These are phyloP conservation scores for Chironomus striatipennis DNA, from an alignment of 1,140 invertebrate genomes.

Conservation along the genomic window DNA sequence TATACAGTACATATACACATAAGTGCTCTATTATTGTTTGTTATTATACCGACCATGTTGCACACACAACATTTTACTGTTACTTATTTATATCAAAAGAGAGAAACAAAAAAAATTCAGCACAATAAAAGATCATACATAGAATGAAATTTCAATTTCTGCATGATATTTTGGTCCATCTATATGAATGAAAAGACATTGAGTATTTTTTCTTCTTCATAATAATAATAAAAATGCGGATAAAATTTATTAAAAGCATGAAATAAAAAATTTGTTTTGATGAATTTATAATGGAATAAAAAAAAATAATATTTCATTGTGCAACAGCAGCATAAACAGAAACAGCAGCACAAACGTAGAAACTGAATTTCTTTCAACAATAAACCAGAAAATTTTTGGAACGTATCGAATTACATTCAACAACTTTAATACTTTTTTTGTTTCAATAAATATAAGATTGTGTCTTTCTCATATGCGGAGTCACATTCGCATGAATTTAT, in stretches of 20 bases:
- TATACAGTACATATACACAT: slow-evolving; percentile 4
- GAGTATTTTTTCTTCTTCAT: too few species aligned
- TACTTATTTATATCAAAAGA: not conserved
- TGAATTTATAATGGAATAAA: too few species aligned
- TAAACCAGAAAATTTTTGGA: slow-evolving; percentile 8
- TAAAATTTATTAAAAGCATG: too few species aligned
- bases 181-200: too few species aligned
- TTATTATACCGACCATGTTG: slow-evolving; percentile 17
- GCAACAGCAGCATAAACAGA: too few species aligned
- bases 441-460: not conserved
- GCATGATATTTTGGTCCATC: not conserved
- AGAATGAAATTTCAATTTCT: not conserved
- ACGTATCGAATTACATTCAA: slow-evolving; percentile 7
- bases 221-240: too few species aligned
- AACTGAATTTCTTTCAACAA: not conserved
- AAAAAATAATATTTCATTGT: not conserved
- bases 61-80: slow-evolving; percentile 21
- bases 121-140: not conserved
- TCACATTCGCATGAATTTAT: not conserved
- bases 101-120: not conserved
- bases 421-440: not conserved
- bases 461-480: not conserved
- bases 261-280: too few species aligned
- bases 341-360: not conserved
- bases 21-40: slow-evolving; percentile 16